A percentile compares a stretch with the other conserved stretches of the same genome.
Conservation (phyloP, 1,140 invertebrate genomes). For the Cotesia glomerata region DNA sequence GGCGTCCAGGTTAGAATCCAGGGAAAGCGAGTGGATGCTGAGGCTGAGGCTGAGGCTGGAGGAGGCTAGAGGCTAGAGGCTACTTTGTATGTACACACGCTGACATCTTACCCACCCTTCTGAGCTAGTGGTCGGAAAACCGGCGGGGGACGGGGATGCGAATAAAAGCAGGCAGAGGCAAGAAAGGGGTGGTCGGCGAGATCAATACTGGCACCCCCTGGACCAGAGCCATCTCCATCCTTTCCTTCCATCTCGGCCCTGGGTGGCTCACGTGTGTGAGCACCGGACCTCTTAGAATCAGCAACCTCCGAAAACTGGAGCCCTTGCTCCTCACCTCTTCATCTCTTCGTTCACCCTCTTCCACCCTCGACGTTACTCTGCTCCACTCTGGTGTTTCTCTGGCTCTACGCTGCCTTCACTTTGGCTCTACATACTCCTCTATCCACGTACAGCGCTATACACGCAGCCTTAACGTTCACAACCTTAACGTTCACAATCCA, state of each 20-base stretch:
- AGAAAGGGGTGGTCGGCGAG: constrained; percentile 41
- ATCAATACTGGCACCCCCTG: constrained; percentile 53
- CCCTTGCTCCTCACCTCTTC: constrained; percentile 16
- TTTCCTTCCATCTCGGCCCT: constrained; percentile 22
- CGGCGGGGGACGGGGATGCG: constrained; percentile 39
- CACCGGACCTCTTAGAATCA: constrained; percentile 61
- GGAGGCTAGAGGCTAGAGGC: constrained; percentile 41
- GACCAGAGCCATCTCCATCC: constrained; percentile 49
- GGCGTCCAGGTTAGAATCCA: constrained; percentile 11
- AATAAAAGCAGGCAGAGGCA: constrained; percentile 20
- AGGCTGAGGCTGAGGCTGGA: constrained; percentile 2
- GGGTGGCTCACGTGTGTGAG: constrained; percentile 41
- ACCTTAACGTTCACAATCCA: too few relatives aligned
- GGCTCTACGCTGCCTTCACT: neutral
- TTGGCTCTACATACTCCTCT: neutral
- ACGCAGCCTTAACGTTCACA: too few relatives aligned
- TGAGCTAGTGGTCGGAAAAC: constrained; percentile 41
- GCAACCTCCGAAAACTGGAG: constrained; percentile 49
- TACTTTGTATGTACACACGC: constrained; percentile 64
- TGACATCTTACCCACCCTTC: constrained; percentile 59
- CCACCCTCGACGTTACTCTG: neutral
- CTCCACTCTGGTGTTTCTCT: neutral
- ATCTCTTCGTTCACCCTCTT: neutral
- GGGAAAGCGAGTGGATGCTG: constrained; percentile 13
- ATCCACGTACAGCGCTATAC: neutral